phyloP scores from a whole-genome alignment of 2,113 vertebrate species.

The Pelobates fuscus region DNA sequence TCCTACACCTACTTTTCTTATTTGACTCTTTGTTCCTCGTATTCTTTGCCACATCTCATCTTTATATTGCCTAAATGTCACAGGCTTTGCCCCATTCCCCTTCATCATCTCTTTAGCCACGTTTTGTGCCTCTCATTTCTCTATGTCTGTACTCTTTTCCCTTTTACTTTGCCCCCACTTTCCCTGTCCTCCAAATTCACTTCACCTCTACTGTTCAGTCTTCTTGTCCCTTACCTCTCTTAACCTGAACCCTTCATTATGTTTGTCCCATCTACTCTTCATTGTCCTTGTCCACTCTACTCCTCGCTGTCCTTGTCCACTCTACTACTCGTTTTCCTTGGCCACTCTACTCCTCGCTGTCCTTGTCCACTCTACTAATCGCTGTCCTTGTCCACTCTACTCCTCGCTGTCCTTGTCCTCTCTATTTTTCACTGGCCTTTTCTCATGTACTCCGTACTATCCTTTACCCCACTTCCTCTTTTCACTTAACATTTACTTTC shows the following conservation, averaged over 20 bases:
- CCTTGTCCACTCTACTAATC: not conserved
- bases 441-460: too few relatives aligned
- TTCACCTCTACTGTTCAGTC: not conserved
- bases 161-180: not conserved
- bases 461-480: not conserved
- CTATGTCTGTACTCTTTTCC: not conserved
- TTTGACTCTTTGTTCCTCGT: not conserved
- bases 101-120: too few relatives aligned
- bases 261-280: not conserved
- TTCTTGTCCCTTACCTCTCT: too few relatives aligned
- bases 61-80: not conserved
- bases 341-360: too few relatives aligned
- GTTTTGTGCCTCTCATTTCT: not conserved
- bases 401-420: too few relatives aligned
- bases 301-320: not conserved
- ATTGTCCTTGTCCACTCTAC: not conserved
- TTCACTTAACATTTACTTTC: not conserved
- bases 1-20: not conserved
- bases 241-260: not conserved
- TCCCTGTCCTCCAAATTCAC: not conserved
- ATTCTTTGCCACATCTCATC: not conserved
- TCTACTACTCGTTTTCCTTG: not conserved
- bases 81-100: too few relatives aligned
- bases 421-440: too few relatives aligned
- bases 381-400: not conserved